phyloP scores from a whole-genome alignment of 2,113 vertebrate genomes.

The Peucedramus taeniatus region DNA sequence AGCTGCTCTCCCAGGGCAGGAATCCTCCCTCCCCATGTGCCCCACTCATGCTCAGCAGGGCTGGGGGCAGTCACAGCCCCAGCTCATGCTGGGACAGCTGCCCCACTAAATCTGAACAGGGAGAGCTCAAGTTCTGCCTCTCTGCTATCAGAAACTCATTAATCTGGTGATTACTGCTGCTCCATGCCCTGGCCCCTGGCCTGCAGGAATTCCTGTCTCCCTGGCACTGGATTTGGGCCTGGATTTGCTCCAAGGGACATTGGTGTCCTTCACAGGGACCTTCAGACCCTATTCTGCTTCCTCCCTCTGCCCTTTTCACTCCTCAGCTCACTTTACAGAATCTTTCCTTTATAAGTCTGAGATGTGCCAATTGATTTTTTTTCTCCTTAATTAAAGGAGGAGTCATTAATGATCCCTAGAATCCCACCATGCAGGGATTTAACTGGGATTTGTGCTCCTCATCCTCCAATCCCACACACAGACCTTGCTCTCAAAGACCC shows the following conservation, averaged over 20 bases:
- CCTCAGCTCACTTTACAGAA: background rate
- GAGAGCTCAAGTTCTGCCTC: background rate
- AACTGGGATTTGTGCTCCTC: background rate
- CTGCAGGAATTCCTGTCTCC: slow-evolving; percentile 12
- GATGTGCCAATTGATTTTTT: background rate
- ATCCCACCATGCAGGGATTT: background rate
- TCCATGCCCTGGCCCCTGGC: background rate
- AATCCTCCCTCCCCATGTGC: background rate
- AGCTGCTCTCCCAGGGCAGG: no score
- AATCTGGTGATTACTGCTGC: background rate
- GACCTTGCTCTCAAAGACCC: background rate
- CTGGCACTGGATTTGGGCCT: background rate
- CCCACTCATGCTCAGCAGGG: background rate
- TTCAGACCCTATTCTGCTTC: background rate
- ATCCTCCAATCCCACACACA: background rate
- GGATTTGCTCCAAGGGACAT: background rate
- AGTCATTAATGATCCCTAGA: background rate
- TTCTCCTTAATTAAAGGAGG: background rate
- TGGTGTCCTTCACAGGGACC: background rate
- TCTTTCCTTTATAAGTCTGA: background rate
- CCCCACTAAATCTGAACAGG: background rate
- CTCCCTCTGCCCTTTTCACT: background rate
- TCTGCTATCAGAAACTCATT: background rate
- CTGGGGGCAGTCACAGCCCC: background rate
- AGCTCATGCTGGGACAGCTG: background rate